Percentiles rank a stretch among this genome's conserved stretches.
phyloP scores from a whole-genome alignment of 2,888 invertebrate genomes.

The Thereva unica region DNA sequence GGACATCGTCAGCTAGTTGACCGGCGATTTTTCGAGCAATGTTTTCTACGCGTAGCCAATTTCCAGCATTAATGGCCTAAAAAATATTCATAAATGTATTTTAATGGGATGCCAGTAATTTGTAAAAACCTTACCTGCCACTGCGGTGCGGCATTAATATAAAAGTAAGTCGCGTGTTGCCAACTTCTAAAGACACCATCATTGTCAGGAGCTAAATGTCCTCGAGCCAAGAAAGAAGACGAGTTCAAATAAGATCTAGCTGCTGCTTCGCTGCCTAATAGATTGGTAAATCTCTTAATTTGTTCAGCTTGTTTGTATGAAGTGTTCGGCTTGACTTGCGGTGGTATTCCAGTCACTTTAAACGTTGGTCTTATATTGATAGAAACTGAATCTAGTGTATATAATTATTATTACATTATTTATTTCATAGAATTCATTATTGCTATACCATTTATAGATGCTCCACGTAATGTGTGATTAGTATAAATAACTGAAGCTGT shows the following conservation, averaged over 20 bases:
- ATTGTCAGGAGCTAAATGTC: slow-evolving; percentile 60
- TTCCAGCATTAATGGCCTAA: slow-evolving; percentile 55
- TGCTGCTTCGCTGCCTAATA: slow-evolving; percentile 42
- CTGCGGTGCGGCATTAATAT: slow-evolving; percentile 59
- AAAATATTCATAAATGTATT: neutral
- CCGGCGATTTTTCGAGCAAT: slow-evolving; percentile 54
- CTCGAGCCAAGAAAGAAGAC: slow-evolving; percentile 54
- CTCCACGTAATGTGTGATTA: too few relatives aligned
- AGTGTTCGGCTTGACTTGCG: slow-evolving; percentile 43
- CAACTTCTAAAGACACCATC: slow-evolving; percentile 58
- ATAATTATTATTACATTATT: too few relatives aligned
- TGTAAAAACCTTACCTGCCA: slow-evolving; percentile 53
- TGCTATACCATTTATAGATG: too few relatives aligned
- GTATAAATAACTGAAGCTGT: too few relatives aligned
- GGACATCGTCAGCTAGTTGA: slow-evolving; percentile 49
- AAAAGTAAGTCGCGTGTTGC: slow-evolving; percentile 60
- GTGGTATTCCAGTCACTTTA: slow-evolving; percentile 48
- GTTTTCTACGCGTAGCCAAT: slow-evolving; percentile 59
- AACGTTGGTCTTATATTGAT: slow-evolving; percentile 43
- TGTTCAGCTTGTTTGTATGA: slow-evolving; percentile 51
- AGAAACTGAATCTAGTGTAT: neutral
- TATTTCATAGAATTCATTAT: too few relatives aligned
- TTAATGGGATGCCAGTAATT: neutral
- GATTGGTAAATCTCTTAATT: slow-evolving; percentile 48
- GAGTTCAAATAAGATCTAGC: slow-evolving; percentile 49